Conservation (phyloP, 2,888 invertebrate genomes). For the Allygus modestus region DNA sequence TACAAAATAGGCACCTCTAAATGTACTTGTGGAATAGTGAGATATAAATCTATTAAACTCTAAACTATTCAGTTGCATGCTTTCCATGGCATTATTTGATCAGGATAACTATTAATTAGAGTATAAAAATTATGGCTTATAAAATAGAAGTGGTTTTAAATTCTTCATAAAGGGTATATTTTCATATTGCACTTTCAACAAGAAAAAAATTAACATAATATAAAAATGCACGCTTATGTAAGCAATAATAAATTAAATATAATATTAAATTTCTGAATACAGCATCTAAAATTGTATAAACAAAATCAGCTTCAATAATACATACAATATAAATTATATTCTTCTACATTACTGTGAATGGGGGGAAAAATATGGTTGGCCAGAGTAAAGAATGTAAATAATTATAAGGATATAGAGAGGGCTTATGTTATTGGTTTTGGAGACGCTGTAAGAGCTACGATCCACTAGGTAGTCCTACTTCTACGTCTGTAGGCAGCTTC, state of each 20-base stretch:
- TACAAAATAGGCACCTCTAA: constrained; percentile 54
- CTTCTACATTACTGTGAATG: too few species aligned
- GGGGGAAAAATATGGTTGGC: neutral
- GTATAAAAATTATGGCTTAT: constrained; percentile 6
- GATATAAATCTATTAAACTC: constrained; percentile 32
- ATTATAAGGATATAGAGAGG: neutral
- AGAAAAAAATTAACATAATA: too few species aligned
- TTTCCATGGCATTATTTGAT: constrained; percentile 49
- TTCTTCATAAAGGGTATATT: neutral
- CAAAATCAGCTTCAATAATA: too few species aligned
- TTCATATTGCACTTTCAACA: neutral
- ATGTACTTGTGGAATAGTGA: constrained; percentile 26
- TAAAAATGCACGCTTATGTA: too few species aligned
- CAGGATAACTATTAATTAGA: constrained; percentile 26
- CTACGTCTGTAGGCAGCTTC: too few species aligned
- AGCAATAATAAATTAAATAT: too few species aligned
- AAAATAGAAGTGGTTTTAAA: constrained; percentile 13
- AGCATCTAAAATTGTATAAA: neutral
- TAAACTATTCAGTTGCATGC: constrained; percentile 27
- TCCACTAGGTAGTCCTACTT: too few species aligned
- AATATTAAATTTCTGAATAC: neutral
- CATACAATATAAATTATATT: too few species aligned
- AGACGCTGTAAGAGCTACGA: too few species aligned
- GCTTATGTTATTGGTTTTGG: too few species aligned
- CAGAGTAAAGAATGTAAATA: neutral